These are phyloP conservation scores for Chesias legatella DNA, from an alignment of 2,888 invertebrate genomes.

Conservation along the genomic window DNA sequence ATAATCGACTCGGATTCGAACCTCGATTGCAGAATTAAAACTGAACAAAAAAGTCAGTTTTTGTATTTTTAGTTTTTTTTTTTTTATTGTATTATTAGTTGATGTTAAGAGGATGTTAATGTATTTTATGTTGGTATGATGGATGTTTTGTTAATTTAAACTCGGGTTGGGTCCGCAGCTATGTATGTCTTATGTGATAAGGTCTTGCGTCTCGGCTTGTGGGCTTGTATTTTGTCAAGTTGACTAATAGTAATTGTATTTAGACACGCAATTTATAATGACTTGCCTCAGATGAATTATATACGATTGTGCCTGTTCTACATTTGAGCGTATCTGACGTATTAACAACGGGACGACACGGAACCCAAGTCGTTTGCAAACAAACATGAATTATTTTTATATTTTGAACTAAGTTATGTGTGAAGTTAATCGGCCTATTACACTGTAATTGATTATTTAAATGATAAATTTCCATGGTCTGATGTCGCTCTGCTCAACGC, in stretches of 20 bases:
- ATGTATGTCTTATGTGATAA: no score
- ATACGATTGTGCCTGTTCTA: slow-evolving; percentile 36
- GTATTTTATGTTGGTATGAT: slow-evolving; percentile 35
- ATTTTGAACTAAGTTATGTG: no score
- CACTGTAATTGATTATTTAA: no score
- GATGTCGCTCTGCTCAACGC: no score
- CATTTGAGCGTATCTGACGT: slow-evolving; percentile 35
- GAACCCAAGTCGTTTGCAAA: no score
- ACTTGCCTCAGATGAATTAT: slow-evolving; percentile 61
- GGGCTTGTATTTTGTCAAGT: slow-evolving; percentile 6
- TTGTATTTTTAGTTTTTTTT: no score
- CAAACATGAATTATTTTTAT: no score
- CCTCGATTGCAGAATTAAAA: slow-evolving; percentile 59
- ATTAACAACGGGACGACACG: no score
- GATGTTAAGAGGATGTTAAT: slow-evolving; percentile 41
- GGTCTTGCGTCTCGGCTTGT: background rate
- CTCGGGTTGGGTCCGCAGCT: no score
- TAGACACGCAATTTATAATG: slow-evolving; percentile 41
- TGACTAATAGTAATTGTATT: slow-evolving; percentile 8
- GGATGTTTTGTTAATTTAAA: slow-evolving; percentile 23
- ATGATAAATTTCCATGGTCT: no score
- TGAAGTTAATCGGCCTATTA: no score
- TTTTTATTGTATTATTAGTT: no score
- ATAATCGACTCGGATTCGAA: slow-evolving; percentile 64
- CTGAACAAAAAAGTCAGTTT: slow-evolving; percentile 48